Evolutionary conservation across 2,888 invertebrate species (phyloP).

Genomic region (Uloborus plumipes): DNA sequence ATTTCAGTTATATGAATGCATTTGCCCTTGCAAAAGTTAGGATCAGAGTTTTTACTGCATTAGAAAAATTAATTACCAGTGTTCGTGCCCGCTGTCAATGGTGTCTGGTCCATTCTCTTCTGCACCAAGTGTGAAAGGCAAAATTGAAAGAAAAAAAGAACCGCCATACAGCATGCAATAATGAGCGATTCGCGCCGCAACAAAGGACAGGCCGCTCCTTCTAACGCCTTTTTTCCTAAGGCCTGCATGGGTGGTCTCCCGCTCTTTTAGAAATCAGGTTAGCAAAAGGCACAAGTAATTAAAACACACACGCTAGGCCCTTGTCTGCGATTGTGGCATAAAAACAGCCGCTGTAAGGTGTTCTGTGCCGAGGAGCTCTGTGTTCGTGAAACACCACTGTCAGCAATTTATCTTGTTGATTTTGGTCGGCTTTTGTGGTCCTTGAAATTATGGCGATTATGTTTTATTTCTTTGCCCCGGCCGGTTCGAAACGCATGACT

Average conservation of each 20-base stretch:
- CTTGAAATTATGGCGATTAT: no score
- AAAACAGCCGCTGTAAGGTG: slow-evolving; percentile 41
- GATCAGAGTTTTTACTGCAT: no score
- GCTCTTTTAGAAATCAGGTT: slow-evolving; percentile 3
- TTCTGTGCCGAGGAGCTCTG: slow-evolving; percentile 33
- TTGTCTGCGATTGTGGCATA: slow-evolving; percentile 36
- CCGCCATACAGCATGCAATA: slow-evolving; percentile 19
- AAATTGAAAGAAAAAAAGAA: slow-evolving; percentile 9
- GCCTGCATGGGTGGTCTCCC: slow-evolving; percentile 43
- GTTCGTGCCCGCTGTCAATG: slow-evolving; percentile 18
- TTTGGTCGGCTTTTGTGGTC: slow-evolving; percentile 47
- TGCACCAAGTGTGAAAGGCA: neutral
- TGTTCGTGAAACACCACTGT: slow-evolving; percentile 59
- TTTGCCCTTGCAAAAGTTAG: no score
- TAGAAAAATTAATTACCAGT: no score
- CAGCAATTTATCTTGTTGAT: slow-evolving; percentile 64
- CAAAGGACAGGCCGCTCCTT: slow-evolving; percentile 46
- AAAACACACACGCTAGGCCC: slow-evolving; percentile 43
- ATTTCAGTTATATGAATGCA: no score
- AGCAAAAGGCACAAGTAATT: slow-evolving; percentile 37
- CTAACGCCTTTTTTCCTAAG: slow-evolving; percentile 5
- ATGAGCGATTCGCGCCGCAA: slow-evolving; percentile 44
- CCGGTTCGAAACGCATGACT: no score
- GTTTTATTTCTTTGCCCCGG: no score
- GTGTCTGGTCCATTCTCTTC: slow-evolving; percentile 7